phyloP scores from a whole-genome alignment of 2,888 invertebrate genomes.

The Rhingia rostrata region DNA sequence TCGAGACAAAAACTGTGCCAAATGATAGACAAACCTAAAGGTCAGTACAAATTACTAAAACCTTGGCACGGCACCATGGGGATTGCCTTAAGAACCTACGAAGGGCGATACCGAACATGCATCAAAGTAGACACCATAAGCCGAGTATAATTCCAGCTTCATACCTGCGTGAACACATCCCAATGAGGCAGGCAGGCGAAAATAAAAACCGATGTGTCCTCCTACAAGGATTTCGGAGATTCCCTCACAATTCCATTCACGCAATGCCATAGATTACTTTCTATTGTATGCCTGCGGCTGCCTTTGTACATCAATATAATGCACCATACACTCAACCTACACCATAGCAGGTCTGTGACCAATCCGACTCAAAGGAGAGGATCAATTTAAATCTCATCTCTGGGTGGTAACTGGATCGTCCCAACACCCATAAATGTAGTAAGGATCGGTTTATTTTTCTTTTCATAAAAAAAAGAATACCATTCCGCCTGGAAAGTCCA shows the following conservation, averaged over 20 bases:
- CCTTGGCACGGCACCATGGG: constrained; percentile 8
- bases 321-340: constrained; percentile 37
- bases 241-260: constrained; percentile 37
- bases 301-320: constrained; percentile 42
- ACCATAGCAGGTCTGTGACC: constrained; percentile 65
- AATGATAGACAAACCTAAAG: constrained; percentile 8
- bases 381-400: constrained; percentile 63
- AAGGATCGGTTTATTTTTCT: too few relatives aligned
- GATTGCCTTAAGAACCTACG: not conserved
- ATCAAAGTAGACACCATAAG: not conserved
- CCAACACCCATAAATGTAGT: constrained; percentile 7
- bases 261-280: constrained; percentile 57
- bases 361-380: constrained; percentile 29
- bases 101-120: not conserved
- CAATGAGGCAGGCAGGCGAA: not conserved
- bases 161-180: constrained; percentile 1
- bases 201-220: constrained; percentile 36
- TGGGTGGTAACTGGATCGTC: constrained; percentile 67
- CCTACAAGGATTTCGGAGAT: constrained; percentile 49
- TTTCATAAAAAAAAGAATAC: constrained; percentile 19
- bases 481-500: constrained; percentile 56
- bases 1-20: constrained; percentile 20
- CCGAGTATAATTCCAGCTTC: constrained; percentile 35
- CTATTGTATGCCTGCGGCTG: constrained; percentile 53
- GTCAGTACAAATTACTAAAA: not conserved